phyloP scores from a whole-genome alignment of 1,140 invertebrate genomes.

The Gerris buenoi region DNA sequence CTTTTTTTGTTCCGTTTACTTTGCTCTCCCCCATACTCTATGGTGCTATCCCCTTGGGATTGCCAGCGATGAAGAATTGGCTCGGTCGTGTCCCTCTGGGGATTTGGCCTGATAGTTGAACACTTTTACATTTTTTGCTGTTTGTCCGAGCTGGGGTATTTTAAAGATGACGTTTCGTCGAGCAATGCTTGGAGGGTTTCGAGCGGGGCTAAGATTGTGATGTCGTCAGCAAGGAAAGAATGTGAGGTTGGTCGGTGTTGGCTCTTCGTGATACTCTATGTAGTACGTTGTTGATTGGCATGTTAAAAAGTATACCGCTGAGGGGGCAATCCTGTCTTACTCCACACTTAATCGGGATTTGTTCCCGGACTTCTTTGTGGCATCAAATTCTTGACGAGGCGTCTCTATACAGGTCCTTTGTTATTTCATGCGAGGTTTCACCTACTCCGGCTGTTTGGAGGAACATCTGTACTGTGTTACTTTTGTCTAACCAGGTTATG shows the following conservation, averaged over 20 bases:
- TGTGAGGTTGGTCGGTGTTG: not conserved
- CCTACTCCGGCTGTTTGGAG: slow-evolving; percentile 16
- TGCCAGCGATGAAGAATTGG: not conserved
- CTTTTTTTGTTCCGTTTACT: too few species aligned
- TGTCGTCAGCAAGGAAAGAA: not conserved
- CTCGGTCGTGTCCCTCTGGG: not conserved
- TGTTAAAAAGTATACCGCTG: slow-evolving; percentile 30
- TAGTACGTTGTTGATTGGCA: slow-evolving; percentile 25
- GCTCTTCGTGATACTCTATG: slow-evolving; percentile 15
- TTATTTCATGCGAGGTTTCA: slow-evolving; percentile 8
- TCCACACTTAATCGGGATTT: slow-evolving; percentile 23
- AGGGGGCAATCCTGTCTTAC: slow-evolving; percentile 31
- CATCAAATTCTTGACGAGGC: not conserved
- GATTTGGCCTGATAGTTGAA: not conserved
- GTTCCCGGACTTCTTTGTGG: slow-evolving; percentile 16
- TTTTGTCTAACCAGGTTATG: slow-evolving; percentile 26
- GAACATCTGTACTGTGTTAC: slow-evolving; percentile 21
- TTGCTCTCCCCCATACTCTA: too few species aligned
- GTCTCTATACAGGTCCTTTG: slow-evolving; percentile 16
- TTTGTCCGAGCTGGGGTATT: not conserved
- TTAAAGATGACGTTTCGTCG: not conserved
- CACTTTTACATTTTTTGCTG: not conserved
- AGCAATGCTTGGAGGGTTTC: not conserved
- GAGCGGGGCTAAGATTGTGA: not conserved
- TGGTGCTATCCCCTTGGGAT: too few species aligned